Evolutionary conservation across 2,888 invertebrate genomes (phyloP), one percentile per base, ranked within the genome.

Genomic region (Eristalis tenax): DNA sequence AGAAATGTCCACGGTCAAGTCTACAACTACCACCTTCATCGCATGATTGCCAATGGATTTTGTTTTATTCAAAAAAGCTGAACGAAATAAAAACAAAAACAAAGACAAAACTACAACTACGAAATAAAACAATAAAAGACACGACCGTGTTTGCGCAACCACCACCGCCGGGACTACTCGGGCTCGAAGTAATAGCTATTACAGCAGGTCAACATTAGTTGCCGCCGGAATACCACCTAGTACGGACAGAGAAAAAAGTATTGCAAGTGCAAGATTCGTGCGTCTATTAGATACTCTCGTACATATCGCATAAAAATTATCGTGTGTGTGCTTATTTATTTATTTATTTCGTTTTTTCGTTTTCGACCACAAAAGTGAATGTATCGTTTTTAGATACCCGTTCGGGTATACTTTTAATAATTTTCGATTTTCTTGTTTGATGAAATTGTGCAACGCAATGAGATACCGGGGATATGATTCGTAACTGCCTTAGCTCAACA

Each of bases 1-100:
- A 87, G 87, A 87, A 87, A 76, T 87, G 76, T 83, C 83, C 87
- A 87, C 83, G 87, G 87, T 87, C 87, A 87, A 87, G 87, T 83
- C 83, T 69, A 87, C 87, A 80, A 86, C 50, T 50, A 50, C 75
- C 65, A 64, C 78, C 68, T 84, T 80, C 75, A 59, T 83, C 73
- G 79, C 76, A 80, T 80, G 87, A 69, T 83, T 76, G 26, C 18
- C 50, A 50, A 50, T 50, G 74, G 69, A 50, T 78, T 40, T 18
- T 56, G 71, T 83, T 78, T 69, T 66, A 28, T 68, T 71, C 35
- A 35, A 50, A 50, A 26, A 50, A 50, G 50, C 50, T 50, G 18
- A 50, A 18, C 18, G 8, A 18, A 18, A 50, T 13, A 50, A 50
- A 23, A 61, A 61, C 6, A 63, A 15, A 18, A 50, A 23, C 11